Base-by-base conservation (phyloP, 2,113 vertebrate genomes). In the Ariopsis seemanni region DNA sequence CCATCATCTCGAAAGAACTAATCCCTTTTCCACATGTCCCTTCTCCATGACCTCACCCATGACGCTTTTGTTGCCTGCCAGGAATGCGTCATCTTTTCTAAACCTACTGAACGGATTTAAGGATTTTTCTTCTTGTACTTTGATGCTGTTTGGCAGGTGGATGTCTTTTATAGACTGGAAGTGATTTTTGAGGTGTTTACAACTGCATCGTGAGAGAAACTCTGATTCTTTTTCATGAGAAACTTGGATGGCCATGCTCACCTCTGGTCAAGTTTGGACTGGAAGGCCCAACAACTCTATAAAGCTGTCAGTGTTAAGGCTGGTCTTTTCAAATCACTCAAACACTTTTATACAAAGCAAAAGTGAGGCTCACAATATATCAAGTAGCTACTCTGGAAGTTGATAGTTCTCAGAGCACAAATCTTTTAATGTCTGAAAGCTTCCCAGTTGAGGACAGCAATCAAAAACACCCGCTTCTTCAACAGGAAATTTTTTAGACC, bases 1-100 rank as follows among this genome's bases (percentile, higher is more conserved):
- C 83, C 83, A 85, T 85, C 83, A 85, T 85, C 69, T 58, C 34
- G 11, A 75, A 67, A 60, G 27, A 72, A 63, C 83, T 72, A 50
- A 84, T 74, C 69, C 65, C 55, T 74, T 72, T 57, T 42, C 83
- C 69, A 63, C 58, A 34, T 74, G 67, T 42, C 30, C 15, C 27
- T 14, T 34, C 69, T 34, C 83, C 69, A 84, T 72, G 83, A 84
- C 65, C 50, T 57, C 83, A 84, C 53, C 30, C 67, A 22, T 72
- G 50, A 84, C 42, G 48, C 83, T 72, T 58, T 57, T 57, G 27
- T 22, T 53, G 15, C 52, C 18, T 57, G 34, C 69, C 67, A 86
- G 77, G 77, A 82, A 71, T 60, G 62, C 77, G 62, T 57, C 27
- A 55, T 71, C 52, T 63, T 72, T 72, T 53, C 67, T 25, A 25